A percentile compares a stretch with the other conserved stretches of the same genome.
These are phyloP conservation scores for Chelmon rostratus DNA, from an alignment of 2,797 vertebrate genomes.

Conservation along the genomic window DNA sequence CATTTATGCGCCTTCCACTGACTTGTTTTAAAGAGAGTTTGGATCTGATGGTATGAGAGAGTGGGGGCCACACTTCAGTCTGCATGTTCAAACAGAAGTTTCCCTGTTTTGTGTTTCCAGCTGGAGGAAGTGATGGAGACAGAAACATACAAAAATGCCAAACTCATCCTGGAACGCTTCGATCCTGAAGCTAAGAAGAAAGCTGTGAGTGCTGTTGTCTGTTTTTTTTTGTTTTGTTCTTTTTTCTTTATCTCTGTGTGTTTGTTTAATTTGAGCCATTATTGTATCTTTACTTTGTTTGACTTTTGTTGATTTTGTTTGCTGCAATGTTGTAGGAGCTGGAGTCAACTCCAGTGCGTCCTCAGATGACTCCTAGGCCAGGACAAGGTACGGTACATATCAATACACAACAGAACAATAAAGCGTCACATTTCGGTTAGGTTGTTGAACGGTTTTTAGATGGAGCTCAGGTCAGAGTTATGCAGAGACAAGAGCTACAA, in stretches of 20 bases:
- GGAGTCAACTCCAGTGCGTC: slow-evolving; percentile 88
- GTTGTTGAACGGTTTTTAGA: neutral
- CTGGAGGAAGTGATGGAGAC: slow-evolving; percentile 99
- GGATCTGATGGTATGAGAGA: neutral
- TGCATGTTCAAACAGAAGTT: slow-evolving; percentile 6
- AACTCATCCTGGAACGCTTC: slow-evolving; percentile 97
- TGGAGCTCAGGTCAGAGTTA: neutral
- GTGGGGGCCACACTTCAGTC: neutral
- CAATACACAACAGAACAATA: slow-evolving; percentile 1
- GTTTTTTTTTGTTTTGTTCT: neutral
- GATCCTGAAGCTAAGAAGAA: slow-evolving; percentile 93
- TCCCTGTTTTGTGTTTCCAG: slow-evolving; percentile 77
- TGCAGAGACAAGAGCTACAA: neutral
- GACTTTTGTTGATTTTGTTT: neutral
- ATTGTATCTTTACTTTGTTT: slow-evolving; percentile 8
- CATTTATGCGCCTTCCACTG: neutral
- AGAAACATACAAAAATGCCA: slow-evolving; percentile 97
- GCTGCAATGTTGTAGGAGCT: slow-evolving; percentile 86
- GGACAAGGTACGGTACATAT: slow-evolving; percentile 91
- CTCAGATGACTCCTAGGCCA: slow-evolving; percentile 89
- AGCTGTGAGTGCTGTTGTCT: slow-evolving; percentile 85
- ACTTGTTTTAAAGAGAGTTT: neutral
- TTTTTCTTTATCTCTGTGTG: neutral
- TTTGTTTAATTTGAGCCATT: neutral
- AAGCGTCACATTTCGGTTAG: neutral